Base-by-base conservation (phyloP, 2,113 vertebrate genomes). In the Hippocampus guttulatus region DNA sequence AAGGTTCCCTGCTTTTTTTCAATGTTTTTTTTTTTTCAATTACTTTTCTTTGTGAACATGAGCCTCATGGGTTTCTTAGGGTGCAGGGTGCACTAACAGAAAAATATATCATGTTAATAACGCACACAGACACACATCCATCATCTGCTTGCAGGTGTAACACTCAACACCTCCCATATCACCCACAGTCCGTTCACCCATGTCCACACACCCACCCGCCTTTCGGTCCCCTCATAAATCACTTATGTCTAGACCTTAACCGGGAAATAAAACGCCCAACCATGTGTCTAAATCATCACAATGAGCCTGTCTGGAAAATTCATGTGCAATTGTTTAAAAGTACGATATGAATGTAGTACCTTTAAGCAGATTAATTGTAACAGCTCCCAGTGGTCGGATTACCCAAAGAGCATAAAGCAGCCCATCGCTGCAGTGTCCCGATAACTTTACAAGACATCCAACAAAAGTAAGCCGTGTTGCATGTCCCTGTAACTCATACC, bases 321-420 rank as follows among this genome's bases (percentile, higher is more conserved):
- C 51, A 23, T 52, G 60, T 41, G 43, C 69, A 41, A 49, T 76
- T 80, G 62, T 74, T 67, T 69, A 25, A 74, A 83, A 76, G 67
- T 65, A 54, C 69, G 3, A 62, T 71, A 64, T 82, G 75, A 80
- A 80, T 80, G 73, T 60, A 49, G 43, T 7, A 65, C 45, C 25
- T 73, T 80, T 85, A 75, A 76, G 70, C 75, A 55, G 72, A 70
- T 72, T 57, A 69, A 69, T 75, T 47, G 40, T 75, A 76, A 87
- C 51, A 55, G 70, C 64, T 85, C 87, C 84, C 86, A 15, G 15
- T 40, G 73, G 88, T 77, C 75, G 72, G 70, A 75, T 89, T 89
- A 88, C 67, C 78, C 79, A 82, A 69, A 60, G 68, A 73, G 38
- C 68, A 79, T 83, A 77, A 83, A 82, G 57, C 65, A 72, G 70